Conservation (phyloP, 2,113 vertebrate species). For the Syngnathus typhle region DNA sequence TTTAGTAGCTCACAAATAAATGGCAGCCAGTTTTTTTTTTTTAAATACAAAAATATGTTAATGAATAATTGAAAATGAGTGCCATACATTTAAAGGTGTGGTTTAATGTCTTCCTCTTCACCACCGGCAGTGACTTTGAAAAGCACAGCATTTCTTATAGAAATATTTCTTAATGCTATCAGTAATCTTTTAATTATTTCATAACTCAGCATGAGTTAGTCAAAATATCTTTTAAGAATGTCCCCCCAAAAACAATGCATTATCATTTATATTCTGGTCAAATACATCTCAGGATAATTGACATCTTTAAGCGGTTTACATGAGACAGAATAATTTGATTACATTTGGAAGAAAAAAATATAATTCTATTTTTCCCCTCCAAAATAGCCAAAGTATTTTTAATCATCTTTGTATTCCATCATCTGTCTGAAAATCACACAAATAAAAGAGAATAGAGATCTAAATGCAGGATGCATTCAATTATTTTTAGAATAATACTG, state of each 20-base stretch:
- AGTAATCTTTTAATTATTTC: not conserved
- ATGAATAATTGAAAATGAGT: not conserved
- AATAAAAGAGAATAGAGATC: too few relatives aligned
- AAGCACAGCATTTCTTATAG: not conserved
- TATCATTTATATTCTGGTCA: not conserved
- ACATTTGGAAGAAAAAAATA: not conserved
- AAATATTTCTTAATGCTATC: not conserved
- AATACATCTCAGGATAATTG: not conserved
- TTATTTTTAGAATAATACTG: not conserved
- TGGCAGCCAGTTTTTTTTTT: not conserved
- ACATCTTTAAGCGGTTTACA: not conserved
- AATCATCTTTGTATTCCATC: not conserved
- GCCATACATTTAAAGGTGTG: not conserved
- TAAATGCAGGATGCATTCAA: not conserved
- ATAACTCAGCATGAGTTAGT: not conserved
- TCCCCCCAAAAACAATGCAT: not conserved
- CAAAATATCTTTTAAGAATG: not conserved
- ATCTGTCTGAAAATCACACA: not conserved
- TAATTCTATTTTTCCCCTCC: not conserved
- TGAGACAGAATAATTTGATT: not conserved
- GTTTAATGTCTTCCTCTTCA: not conserved
- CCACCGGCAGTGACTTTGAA: not conserved
- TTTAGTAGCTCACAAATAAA: slow-evolving; percentile 9
- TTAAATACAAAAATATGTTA: not conserved
- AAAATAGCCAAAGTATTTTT: not conserved